A percentile compares a stretch with the other conserved stretches of the same genome.
phyloP scores from a whole-genome alignment of 2,113 vertebrate genomes.

The Terrapene triunguis region DNA sequence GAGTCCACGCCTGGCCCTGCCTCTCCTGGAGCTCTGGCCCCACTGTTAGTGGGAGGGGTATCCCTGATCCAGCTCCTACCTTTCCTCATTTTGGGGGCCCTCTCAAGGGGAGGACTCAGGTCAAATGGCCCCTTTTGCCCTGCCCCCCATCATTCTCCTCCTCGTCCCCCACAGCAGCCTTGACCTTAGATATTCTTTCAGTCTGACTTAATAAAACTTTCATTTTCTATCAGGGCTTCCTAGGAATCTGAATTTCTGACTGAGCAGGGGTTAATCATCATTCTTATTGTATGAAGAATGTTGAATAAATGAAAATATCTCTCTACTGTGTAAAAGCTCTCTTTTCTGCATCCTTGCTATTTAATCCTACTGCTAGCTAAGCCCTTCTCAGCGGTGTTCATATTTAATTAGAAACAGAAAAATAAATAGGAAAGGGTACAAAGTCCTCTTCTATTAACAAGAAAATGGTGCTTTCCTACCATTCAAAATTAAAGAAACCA shows the following conservation, averaged over 20 bases:
- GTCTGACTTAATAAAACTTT: background rate
- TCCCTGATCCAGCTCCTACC: background rate
- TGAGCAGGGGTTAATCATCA: conserved; percentile 9
- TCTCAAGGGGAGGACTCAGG: background rate
- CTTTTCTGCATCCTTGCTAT: conserved; percentile 24
- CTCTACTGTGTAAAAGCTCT: conserved; percentile 56
- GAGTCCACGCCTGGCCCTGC: background rate
- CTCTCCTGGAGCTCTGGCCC: background rate
- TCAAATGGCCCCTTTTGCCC: background rate
- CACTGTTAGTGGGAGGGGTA: background rate
- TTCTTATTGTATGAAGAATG: conserved; percentile 36
- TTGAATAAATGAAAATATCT: conserved; percentile 42
- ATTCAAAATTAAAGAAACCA: background rate
- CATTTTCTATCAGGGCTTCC: conserved; percentile 23
- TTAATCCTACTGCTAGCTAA: conserved; percentile 16
- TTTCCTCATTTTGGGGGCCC: background rate
- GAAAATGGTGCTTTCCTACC: conserved; percentile 36
- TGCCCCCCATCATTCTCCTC: background rate
- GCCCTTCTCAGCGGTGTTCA: background rate
- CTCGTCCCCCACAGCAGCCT: background rate
- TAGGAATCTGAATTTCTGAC: conserved; percentile 46
- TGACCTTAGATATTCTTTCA: background rate
- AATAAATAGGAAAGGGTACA: background rate
- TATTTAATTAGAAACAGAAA: background rate
- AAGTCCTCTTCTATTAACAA: background rate